Conservation (phyloP, 2,888 invertebrate genomes). For the Agrochola litura region DNA sequence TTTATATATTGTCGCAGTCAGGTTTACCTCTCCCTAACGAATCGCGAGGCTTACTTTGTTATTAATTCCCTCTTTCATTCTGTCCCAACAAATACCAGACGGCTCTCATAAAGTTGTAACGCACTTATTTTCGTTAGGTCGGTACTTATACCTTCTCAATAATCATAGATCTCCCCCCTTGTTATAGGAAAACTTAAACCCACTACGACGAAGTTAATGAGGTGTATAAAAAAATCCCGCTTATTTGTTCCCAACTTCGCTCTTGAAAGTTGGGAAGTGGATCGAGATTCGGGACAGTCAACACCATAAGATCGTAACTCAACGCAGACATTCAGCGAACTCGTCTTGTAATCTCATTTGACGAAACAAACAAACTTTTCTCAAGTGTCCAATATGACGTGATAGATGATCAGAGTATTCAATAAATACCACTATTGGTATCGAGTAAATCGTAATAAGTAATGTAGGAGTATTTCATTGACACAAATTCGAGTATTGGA, state of each 20-base stretch:
- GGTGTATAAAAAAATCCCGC: slow-evolving; percentile 57
- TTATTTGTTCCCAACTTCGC: slow-evolving; percentile 61
- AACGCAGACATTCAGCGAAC: slow-evolving; percentile 38
- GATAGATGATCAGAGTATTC: slow-evolving; percentile 59
- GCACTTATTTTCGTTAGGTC: slow-evolving; percentile 37
- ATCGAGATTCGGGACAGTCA: slow-evolving; percentile 51
- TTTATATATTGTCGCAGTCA: slow-evolving; percentile 25
- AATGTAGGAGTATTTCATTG: slow-evolving; percentile 68
- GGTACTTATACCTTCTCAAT: slow-evolving; percentile 44
- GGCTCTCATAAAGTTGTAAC: slow-evolving; percentile 50
- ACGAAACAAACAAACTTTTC: slow-evolving; percentile 61
- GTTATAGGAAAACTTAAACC: slow-evolving; percentile 58
- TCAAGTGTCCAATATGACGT: slow-evolving; percentile 59
- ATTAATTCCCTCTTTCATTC: slow-evolving; percentile 45
- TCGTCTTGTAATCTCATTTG: slow-evolving; percentile 51
- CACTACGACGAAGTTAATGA: slow-evolving; percentile 58
- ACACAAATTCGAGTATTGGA: slow-evolving; percentile 66
- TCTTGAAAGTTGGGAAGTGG: slow-evolving; percentile 59
- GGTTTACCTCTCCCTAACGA: slow-evolving; percentile 46
- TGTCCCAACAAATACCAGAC: slow-evolving; percentile 42
- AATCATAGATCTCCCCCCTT: slow-evolving; percentile 46
- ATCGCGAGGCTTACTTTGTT: slow-evolving; percentile 43
- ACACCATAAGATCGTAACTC: slow-evolving; percentile 60
- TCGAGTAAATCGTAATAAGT: slow-evolving; percentile 58
- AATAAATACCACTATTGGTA: slow-evolving; percentile 60